Evolutionary conservation across 2,888 invertebrate genomes (phyloP), one percentile per base, ranked within the genome.

Genomic region (Chaetogeoica ovagalla): DNA sequence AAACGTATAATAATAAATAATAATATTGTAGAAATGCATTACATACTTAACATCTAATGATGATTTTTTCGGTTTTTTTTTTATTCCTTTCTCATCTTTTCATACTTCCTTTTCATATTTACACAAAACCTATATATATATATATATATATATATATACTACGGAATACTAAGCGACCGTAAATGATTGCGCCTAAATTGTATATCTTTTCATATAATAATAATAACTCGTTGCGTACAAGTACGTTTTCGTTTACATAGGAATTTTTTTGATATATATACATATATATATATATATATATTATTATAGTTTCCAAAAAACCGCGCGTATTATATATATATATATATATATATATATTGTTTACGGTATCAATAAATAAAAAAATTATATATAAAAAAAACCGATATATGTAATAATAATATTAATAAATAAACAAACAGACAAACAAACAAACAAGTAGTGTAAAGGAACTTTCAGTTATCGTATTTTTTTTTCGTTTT

Each of bases 391-490:
- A 30, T 30, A 48, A 66, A 55, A 19, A 2, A 48, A 13, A 15
- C 48, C 23, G 43, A 73, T 73, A 62, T 21, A 63, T 63, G 23
- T 73, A 72, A 74, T 75, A 57, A 65, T 77, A 69, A 75, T 57
- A 75, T 43, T 43, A 55, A 74, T 52, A 73, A 60, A 52, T n/a
- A 63, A 74, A 62, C 9, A 30, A 76, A 60, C 19, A 63, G 59
- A 76, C 39, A 43, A 77, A 62, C 70, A 70, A 77, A 69, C 77
- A 77, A 77, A 77, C 77, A 55, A 77, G 52, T 77, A 77, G 77
- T 70, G 77, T 70, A 77, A 66, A 77, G 77, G 77, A 77, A 77
- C 77, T 77, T 77, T 77, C 62, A 70, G 77, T 77, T 77, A 77
- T 77, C 77, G 77, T 77, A 77, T 69, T 77, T 77, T 77, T 77